These are phyloP conservation scores for Perizoma affinitatum DNA, from an alignment of 2,888 invertebrate genomes.

Conservation along the genomic window DNA sequence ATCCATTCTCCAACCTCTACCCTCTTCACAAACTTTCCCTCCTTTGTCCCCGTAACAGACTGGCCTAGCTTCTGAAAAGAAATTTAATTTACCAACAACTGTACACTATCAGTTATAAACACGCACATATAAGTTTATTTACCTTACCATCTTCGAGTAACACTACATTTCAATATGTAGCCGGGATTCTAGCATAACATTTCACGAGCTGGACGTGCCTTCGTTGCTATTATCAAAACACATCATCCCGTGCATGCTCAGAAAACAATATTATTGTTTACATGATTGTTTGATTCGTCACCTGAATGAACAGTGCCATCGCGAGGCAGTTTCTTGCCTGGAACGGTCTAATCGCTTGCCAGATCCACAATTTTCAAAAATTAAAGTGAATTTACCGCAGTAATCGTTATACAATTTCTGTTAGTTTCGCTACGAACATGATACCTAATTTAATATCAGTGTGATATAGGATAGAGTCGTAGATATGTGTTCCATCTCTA, in stretches of 20 bases:
- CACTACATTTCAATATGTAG: neutral
- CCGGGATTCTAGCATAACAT: neutral
- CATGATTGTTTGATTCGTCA: constrained; percentile 71
- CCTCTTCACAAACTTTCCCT: too few species aligned
- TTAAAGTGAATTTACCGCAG: neutral
- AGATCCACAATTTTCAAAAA: constrained; percentile 4
- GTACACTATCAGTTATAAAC: too few species aligned
- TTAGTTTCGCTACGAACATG: neutral
- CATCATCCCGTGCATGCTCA: constrained; percentile 58
- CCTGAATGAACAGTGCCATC: constrained; percentile 54
- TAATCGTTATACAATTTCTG: too few species aligned
- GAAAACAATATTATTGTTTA: constrained; percentile 76
- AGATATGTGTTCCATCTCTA: constrained; percentile 5
- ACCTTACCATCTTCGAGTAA: too few species aligned
- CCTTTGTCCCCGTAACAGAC: too few species aligned
- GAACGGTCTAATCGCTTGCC: constrained; percentile 35
- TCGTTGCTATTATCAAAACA: constrained; percentile 22
- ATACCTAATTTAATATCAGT: neutral
- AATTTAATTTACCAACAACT: too few species aligned
- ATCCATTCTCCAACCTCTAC: too few species aligned
- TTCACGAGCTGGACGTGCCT: neutral
- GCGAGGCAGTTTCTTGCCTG: constrained; percentile 54
- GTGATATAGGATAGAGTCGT: neutral
- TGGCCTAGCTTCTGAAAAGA: too few species aligned
- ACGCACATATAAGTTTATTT: too few species aligned